Percentiles rank a stretch among this genome's conserved stretches.
These are phyloP conservation scores for Panthera tigris DNA, from an alignment of 2,113 vertebrate species.

Conservation along the genomic window DNA sequence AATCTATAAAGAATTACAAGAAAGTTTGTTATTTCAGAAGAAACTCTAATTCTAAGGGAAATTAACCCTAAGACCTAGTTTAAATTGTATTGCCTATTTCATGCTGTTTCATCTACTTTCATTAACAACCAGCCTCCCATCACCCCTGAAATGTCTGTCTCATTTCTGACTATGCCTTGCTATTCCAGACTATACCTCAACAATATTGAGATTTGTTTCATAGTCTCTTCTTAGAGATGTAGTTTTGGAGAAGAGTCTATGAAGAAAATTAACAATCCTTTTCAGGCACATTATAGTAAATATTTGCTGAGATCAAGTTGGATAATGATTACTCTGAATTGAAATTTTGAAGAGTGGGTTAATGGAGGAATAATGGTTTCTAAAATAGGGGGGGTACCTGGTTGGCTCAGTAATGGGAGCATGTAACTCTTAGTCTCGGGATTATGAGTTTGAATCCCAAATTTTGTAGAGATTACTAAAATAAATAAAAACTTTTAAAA, in stretches of 20 bases:
- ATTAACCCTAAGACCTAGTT: constrained; percentile 11
- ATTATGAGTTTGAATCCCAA: neutral
- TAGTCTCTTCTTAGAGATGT: neutral
- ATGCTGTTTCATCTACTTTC: neutral
- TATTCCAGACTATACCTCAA: neutral
- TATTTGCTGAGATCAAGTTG: constrained; percentile 35
- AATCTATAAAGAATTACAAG: neutral
- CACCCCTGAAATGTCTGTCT: neutral
- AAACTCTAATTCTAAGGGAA: constrained; percentile 17
- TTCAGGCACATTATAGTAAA: constrained; percentile 8
- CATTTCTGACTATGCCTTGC: neutral
- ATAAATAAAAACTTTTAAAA: neutral
- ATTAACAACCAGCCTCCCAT: neutral
- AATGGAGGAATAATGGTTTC: neutral
- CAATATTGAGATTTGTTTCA: neutral
- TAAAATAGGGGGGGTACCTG: neutral
- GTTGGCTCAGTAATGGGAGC: neutral
- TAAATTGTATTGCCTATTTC: constrained; percentile 6
- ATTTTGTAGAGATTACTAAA: neutral
- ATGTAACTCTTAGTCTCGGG: neutral
- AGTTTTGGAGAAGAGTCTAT: neutral
- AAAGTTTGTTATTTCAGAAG: constrained; percentile 15
- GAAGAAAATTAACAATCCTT: constrained; percentile 48
- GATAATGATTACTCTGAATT: constrained; percentile 1
- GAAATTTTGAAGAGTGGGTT: constrained; percentile 5